These are phyloP conservation scores for Trachelus troglodyta DNA, from an alignment of 2,888 invertebrate species.

Conservation along the genomic window DNA sequence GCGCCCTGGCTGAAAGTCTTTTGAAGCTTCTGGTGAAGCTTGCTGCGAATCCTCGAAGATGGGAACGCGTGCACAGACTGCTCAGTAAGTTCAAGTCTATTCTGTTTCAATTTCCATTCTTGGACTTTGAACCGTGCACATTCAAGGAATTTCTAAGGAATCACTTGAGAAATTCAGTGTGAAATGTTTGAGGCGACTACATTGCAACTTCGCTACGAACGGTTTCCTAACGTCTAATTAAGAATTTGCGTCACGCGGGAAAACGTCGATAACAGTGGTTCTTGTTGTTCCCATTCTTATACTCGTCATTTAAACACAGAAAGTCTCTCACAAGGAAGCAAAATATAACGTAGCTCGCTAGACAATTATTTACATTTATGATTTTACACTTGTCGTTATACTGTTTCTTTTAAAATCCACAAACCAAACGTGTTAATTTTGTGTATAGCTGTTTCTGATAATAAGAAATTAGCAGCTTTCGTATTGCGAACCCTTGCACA, in stretches of 20 bases:
- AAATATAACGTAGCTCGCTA: neutral
- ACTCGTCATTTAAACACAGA: neutral
- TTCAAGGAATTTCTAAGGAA: neutral
- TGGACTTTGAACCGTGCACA: neutral
- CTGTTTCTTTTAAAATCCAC: neutral
- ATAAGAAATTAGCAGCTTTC: neutral
- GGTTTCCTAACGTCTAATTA: neutral
- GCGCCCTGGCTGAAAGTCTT: slow-evolving; percentile 43
- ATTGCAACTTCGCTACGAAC: neutral
- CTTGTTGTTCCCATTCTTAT: neutral
- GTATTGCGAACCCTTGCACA: neutral
- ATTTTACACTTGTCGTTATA: neutral
- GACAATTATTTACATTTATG: neutral
- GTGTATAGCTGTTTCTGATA: neutral
- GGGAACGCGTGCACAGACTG: slow-evolving; percentile 51
- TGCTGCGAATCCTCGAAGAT: slow-evolving; percentile 52
- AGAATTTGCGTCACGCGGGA: neutral
- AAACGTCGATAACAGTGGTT: neutral
- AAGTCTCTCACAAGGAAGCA: neutral
- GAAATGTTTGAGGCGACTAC: neutral
- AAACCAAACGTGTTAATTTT: neutral
- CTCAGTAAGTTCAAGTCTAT: slow-evolving; percentile 51
- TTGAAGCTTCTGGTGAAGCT: slow-evolving; percentile 53
- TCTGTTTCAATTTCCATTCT: neutral
- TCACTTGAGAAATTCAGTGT: neutral